phyloP scores from a whole-genome alignment of 2,113 vertebrate species.

The Ochotona princeps region DNA sequence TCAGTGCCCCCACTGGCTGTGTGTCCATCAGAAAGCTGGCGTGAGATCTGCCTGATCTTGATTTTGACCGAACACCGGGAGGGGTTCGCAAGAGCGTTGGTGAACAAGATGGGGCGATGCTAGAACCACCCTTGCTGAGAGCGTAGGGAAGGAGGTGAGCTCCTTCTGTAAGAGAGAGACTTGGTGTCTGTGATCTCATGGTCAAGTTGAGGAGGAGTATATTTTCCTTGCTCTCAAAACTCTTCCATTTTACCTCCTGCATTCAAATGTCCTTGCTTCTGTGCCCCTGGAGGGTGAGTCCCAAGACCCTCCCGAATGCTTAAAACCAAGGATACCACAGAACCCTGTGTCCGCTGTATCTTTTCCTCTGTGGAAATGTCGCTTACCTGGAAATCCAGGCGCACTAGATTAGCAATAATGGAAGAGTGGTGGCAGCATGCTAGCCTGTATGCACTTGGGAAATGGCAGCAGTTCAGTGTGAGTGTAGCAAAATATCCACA shows the following conservation, averaged over 20 bases:
- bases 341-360: background rate
- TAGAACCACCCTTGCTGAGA: background rate
- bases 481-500: too few relatives aligned
- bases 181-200: background rate
- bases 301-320: background rate
- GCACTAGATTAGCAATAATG: background rate
- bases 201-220: fast-evolving
- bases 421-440: background rate
- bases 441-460: background rate
- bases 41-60: background rate
- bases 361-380: background rate
- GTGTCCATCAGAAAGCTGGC: background rate
- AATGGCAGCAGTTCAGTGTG: too few relatives aligned
- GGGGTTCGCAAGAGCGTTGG: background rate
- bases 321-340: too few relatives aligned
- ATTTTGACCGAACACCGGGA: background rate
- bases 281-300: fast-evolving
- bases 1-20: background rate
- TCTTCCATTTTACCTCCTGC: fast-evolving
- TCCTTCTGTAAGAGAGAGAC: background rate
- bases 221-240: background rate
- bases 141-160: background rate
- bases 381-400: background rate
- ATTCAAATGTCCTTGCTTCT: background rate
- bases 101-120: too few relatives aligned